phyloP scores from a whole-genome alignment of 2,113 vertebrate species.

The Pterocles orientalis region DNA sequence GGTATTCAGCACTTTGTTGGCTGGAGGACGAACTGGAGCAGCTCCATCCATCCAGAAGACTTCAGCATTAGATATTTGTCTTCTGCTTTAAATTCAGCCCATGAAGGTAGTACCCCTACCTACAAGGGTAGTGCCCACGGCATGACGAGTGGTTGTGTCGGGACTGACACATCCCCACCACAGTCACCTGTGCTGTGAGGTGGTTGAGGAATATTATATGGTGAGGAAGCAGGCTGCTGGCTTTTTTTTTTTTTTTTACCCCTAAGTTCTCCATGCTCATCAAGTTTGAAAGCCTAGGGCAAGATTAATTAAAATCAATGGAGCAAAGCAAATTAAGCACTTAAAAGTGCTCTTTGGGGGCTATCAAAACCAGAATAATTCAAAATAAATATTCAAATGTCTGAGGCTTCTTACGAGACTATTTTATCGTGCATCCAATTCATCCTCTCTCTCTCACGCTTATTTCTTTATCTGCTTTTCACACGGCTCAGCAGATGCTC shows the following conservation, averaged over 20 bases:
- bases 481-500: background rate
- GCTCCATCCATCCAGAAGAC: background rate
- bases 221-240: background rate
- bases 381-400: conserved; percentile 67
- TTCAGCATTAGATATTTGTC: background rate
- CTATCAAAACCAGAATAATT: conserved; percentile 60
- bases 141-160: accelerated
- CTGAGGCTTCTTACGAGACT: conserved; percentile 44
- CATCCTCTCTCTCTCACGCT: background rate
- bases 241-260: background rate
- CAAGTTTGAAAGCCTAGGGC: conserved; percentile 57
- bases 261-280: conserved; percentile 28
- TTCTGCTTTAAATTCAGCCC: background rate
- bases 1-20: accelerated
- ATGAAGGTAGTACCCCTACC: background rate
- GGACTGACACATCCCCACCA: background rate
- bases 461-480: conserved; percentile 31
- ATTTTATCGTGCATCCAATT: conserved; percentile 32
- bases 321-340: conserved; percentile 68
- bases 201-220: background rate
- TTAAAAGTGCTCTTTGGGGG: conserved; percentile 61
- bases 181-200: background rate
- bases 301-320: conserved; percentile 75
- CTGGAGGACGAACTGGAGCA: background rate
- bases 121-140: background rate